Conservation (phyloP, 2,113 vertebrate species). For the Ivindomyrus marchei region DNA sequence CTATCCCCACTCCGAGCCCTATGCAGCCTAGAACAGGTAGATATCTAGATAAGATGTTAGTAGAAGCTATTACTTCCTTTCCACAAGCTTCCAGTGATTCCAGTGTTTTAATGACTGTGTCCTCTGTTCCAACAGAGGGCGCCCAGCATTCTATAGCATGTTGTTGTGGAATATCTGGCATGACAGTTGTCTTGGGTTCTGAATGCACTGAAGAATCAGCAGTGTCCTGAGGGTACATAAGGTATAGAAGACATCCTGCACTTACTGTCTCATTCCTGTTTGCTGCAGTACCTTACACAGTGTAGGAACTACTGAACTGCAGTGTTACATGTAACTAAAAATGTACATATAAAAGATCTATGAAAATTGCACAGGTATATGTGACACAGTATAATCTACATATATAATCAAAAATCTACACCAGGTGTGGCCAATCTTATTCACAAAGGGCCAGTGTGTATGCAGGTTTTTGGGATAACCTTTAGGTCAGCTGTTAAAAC, state of each 20-base stretch:
- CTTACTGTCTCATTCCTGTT: not conserved
- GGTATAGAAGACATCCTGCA: not conserved
- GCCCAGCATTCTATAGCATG: constrained; percentile 6
- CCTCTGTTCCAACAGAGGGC: not conserved
- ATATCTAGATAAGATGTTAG: not conserved
- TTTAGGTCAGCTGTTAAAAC: too few relatives aligned
- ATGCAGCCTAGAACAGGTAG: not conserved
- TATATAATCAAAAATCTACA: not conserved
- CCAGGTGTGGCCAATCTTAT: too few relatives aligned
- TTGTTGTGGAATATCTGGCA: constrained; percentile 47
- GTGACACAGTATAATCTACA: not conserved
- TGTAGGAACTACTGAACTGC: not conserved
- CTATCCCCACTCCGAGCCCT: not conserved
- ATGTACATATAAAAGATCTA: not conserved
- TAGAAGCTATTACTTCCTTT: not conserved
- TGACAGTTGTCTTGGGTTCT: constrained; percentile 44
- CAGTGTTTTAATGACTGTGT: not conserved
- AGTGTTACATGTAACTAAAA: not conserved
- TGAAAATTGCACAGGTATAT: not conserved
- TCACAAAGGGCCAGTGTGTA: too few relatives aligned
- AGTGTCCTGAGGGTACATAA: constrained; percentile 55
- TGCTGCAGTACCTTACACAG: not conserved
- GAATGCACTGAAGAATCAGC: constrained; percentile 69
- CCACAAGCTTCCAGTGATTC: not conserved
- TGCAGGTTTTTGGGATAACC: too few relatives aligned